Base-by-base conservation (phyloP, 2,797 vertebrate genomes). In the Oceanodroma leucorhoa region DNA sequence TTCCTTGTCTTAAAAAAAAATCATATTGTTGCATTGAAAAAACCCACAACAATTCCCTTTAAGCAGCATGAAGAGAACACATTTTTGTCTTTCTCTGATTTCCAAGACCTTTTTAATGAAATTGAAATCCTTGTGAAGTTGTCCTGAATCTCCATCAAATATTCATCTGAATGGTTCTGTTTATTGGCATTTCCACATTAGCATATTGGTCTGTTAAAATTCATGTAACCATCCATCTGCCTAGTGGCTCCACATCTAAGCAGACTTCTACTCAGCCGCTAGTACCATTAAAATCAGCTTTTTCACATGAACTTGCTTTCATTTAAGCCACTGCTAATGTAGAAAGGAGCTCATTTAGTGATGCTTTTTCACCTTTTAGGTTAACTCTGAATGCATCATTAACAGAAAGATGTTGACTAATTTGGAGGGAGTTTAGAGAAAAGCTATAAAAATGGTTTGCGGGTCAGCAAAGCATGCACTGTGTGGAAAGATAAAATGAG, bases 401-500 rank as follows among this genome's bases (percentile, higher is more conserved):
- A 97, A 53, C 80, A 80, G 84, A 73, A 80, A 88, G 93, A 93
- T 97, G 94, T 95, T 97, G 94, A 95, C 95, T 96, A 95, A 96
- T 96, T 94, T 96, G 90, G 94, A 94, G 73, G 90, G 95, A 96
- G 95, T 96, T 95, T 93, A 94, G 91, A 48, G 16, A 77, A 87
- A 94, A 94, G 58, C 89, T 60, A 41, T 93, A 84, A 91, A 93
- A 91, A 32, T 40, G 60, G 73, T 73, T 82, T 16, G 5, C 1
- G 3, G 90, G 62, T 94, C 12, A 2, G 89, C 85, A 82, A 87
- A 90, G 83, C 62, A 38, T 51, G 70, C 38, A n/a, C 60, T 26
- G 36, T 66, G 55, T 9, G 2, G 66, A 91, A 91, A 94, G 91
- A 89, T 53, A 62, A 96, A 96, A 90, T 43, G 86, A 87, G 55